Evolutionary conservation across 2,797 vertebrate species (phyloP).

Genomic region (Sebastes glaucus): DNA sequence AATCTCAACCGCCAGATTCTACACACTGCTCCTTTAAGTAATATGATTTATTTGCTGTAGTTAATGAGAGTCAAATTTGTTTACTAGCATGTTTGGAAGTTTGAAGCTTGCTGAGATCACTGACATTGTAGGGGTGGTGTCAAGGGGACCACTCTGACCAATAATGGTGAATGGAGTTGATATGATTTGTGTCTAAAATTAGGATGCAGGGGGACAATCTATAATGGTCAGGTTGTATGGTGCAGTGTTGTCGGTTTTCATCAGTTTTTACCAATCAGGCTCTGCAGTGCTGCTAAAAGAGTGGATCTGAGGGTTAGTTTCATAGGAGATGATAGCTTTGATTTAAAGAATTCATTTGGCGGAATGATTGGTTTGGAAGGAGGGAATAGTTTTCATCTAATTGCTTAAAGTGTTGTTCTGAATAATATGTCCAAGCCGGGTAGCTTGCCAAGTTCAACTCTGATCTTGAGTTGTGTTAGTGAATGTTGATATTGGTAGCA

Average conservation of each 20-base stretch:
- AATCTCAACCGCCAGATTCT: too few species aligned
- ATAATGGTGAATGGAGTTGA: neutral
- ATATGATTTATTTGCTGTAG: neutral
- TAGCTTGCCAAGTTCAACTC: neutral
- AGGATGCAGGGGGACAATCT: neutral
- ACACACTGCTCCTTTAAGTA: too few species aligned
- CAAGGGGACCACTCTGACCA: neutral
- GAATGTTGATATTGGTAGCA: neutral
- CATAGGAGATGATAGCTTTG: neutral
- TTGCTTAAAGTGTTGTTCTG: neutral
- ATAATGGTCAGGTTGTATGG: neutral
- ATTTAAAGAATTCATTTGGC: neutral
- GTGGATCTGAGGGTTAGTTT: neutral
- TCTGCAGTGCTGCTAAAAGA: neutral
- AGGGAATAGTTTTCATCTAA: neutral
- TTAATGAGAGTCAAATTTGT: neutral
- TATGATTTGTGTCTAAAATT: neutral
- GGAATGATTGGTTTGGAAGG: neutral
- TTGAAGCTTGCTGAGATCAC: neutral
- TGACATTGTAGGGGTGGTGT: neutral
- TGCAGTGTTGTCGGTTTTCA: neutral
- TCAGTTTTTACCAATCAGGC: neutral
- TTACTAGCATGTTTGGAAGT: neutral
- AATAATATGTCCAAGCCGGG: neutral
- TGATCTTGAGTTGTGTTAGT: neutral